Conservation (phyloP, 2,888 invertebrate genomes). For the Troilus luridus region DNA sequence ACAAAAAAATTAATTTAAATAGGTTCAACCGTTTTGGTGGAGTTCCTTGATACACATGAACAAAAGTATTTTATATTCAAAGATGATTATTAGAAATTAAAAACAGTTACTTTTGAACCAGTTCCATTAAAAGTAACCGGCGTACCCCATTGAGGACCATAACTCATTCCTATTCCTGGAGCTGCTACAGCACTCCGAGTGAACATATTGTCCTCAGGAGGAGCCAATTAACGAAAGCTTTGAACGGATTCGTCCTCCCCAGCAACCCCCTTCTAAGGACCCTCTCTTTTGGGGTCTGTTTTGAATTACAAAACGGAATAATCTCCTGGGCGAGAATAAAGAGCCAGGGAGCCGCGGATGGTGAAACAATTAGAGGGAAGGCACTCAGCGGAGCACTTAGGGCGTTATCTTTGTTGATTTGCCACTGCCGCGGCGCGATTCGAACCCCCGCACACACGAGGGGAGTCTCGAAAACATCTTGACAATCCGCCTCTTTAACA, state of each 20-base stretch:
- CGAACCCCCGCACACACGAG: neutral
- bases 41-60: no score
- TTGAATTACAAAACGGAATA: conserved; percentile 46
- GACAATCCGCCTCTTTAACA: conserved; percentile 2
- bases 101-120: no score
- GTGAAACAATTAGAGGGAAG: conserved; percentile 38
- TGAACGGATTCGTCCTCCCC: neutral
- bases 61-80: no score
- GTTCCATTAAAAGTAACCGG: no score
- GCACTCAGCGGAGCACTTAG: conserved; percentile 33
- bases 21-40: no score
- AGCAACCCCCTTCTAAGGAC: no score
- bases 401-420: conserved; percentile 29
- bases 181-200: neutral
- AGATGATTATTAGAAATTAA: no score
- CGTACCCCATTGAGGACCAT: neutral
- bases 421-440: neutral
- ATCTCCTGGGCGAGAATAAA: neutral
- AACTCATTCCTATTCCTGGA: neutral
- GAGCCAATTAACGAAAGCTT: neutral
- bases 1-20: no score
- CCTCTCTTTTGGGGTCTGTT: neutral
- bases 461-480: neutral
- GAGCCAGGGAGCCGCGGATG: neutral
- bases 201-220: neutral